phyloP scores from a whole-genome alignment of 2,888 invertebrate species.

The Eudemis profundana region DNA sequence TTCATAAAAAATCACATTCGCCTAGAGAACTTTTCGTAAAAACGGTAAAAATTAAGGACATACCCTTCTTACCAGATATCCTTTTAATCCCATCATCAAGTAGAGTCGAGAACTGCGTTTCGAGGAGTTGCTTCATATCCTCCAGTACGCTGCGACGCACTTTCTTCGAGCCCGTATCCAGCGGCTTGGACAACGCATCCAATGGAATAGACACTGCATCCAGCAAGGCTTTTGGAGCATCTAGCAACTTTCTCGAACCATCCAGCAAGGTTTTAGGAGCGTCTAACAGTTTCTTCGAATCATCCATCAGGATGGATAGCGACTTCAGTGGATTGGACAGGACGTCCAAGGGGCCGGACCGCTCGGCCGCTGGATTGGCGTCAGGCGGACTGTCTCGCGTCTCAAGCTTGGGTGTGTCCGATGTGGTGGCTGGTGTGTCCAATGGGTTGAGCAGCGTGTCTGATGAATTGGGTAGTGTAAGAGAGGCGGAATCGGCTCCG shows the following conservation, averaged over 20 bases:
- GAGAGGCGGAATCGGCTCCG: conserved; percentile 1
- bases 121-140: conserved; percentile 7
- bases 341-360: not conserved
- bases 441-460: not conserved
- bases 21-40: too few relatives aligned
- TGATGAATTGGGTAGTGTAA: not conserved
- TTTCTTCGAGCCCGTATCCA: not conserved
- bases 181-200: not conserved
- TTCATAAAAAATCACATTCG: too few relatives aligned
- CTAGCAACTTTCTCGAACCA: too few relatives aligned
- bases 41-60: not conserved
- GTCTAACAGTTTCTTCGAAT: not conserved
- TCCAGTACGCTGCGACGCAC: conserved; percentile 3
- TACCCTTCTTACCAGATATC: not conserved
- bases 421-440: not conserved
- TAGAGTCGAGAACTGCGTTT: not conserved
- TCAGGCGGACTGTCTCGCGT: too few relatives aligned
- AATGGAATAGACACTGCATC: not conserved
- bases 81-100: not conserved
- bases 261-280: too few relatives aligned
- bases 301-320: not conserved
- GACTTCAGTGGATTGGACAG: not conserved
- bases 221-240: too few relatives aligned
- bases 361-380: not conserved
- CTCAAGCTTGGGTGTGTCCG: not conserved